Evolutionary conservation across 1,140 invertebrate species (phyloP).

Genomic region (Dryas iulia): DNA sequence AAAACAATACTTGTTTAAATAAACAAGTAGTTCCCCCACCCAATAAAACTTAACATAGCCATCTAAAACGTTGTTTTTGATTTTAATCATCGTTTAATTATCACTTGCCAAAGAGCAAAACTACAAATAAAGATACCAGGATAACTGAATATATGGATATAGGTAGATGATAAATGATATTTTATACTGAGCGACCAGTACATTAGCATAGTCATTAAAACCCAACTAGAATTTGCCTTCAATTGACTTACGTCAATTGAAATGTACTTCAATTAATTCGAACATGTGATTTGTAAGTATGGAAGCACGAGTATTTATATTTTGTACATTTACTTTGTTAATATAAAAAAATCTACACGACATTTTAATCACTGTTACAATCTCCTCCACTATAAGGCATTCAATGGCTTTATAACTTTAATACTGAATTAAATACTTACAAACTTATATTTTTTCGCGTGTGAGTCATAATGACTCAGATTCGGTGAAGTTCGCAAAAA

Average conservation of each 20-base stretch:
- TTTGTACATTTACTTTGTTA: neutral
- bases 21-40: no score
- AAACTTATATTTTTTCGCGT: constrained; percentile 1
- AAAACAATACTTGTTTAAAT: no score
- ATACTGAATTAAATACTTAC: neutral
- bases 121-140: neutral
- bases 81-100: neutral
- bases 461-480: constrained; percentile 17
- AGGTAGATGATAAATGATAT: neutral
- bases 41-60: no score
- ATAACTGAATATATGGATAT: neutral
- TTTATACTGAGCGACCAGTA: neutral
- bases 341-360: neutral
- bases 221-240: neutral
- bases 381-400: neutral
- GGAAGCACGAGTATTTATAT: neutral
- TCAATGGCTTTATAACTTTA: neutral
- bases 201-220: neutral
- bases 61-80: no score
- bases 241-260: neutral
- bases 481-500: constrained; percentile 8
- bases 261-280: neutral
- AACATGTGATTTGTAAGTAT: neutral
- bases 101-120: neutral
- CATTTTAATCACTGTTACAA: neutral